phyloP scores from a whole-genome alignment of 1,140 invertebrate species.

The Akabosia matsudoensis region DNA sequence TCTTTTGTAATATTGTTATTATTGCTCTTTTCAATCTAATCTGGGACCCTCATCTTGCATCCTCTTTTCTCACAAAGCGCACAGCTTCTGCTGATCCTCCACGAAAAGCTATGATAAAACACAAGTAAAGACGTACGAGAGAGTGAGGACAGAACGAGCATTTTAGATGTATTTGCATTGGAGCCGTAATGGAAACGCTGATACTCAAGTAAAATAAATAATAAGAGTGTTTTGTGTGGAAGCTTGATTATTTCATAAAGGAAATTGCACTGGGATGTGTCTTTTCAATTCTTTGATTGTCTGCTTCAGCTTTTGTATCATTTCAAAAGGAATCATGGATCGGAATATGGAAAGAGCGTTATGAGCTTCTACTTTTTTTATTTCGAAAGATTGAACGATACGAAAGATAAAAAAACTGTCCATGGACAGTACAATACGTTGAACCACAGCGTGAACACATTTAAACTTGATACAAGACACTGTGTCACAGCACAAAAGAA shows the following conservation, averaged over 20 bases:
- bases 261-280: background rate
- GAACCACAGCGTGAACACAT: background rate
- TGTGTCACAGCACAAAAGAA: background rate
- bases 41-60: constrained; percentile 15
- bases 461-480: background rate
- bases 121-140: background rate
- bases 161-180: too few species aligned
- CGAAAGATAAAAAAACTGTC: background rate
- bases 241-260: constrained; percentile 15
- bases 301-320: background rate
- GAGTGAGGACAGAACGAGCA: background rate
- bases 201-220: too few species aligned
- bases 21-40: constrained; percentile 21
- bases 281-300: background rate
- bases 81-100: background rate
- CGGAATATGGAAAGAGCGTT: background rate
- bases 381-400: background rate
- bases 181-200: too few species aligned
- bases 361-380: background rate
- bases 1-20: constrained; percentile 22
- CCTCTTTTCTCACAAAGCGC: constrained; percentile 1
- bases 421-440: background rate
- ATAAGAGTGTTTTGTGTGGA: too few species aligned
- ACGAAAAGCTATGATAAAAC: background rate
- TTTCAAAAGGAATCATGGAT: background rate